Conservation (phyloP, 1,140 invertebrate species). For the roundworm (Caenorhabditis elegans) region WBcel235 BX284605.5:12619501-12620000, state of each 20-base stretch:
- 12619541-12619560: slow-evolving; percentile 26
- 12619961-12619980: slow-evolving; percentile 1
- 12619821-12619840: background rate
- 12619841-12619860: slow-evolving; percentile 26
- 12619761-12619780: background rate
- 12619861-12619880: slow-evolving; percentile 3
- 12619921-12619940: slow-evolving; percentile 6
- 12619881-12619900: background rate
- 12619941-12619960: background rate
- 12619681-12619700: background rate
- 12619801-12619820: slow-evolving; percentile 23
- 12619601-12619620: slow-evolving; percentile 49
- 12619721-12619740: slow-evolving; percentile 34
- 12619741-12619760: slow-evolving; percentile 27
- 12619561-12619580: background rate
- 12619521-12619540: slow-evolving; percentile 1
- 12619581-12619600: background rate
- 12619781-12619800: background rate
- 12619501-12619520: slow-evolving; percentile 13
- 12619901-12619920: background rate
- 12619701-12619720: slow-evolving; percentile 38
- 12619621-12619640: slow-evolving; percentile 54
- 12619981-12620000: slow-evolving; percentile 13
- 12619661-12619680: slow-evolving; percentile 41
- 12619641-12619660: slow-evolving; percentile 54